These are phyloP conservation scores for Zootoca vivipara DNA, from an alignment of 2,113 vertebrate species.

Conservation along the genomic window DNA sequence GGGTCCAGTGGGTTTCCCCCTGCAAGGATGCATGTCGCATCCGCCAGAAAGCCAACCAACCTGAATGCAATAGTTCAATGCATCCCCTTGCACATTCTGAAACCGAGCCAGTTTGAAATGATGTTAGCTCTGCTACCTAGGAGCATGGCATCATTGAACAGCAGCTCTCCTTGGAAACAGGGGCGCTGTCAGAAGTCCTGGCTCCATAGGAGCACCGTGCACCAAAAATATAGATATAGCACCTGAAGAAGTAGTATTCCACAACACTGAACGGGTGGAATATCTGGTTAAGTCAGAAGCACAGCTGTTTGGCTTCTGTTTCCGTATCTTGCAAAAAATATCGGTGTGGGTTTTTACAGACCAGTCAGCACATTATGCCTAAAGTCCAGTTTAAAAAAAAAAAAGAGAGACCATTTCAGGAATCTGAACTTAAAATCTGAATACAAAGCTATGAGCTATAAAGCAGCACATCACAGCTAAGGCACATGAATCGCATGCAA, in stretches of 20 bases:
- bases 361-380: slow-evolving; percentile 71
- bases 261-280: slow-evolving; percentile 43
- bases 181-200: slow-evolving; percentile 47
- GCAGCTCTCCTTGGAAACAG: slow-evolving; percentile 48
- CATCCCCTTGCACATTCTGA: slow-evolving; percentile 58
- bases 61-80: slow-evolving; percentile 19
- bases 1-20: slow-evolving; percentile 46
- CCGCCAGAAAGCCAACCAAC: slow-evolving; percentile 46
- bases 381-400: slow-evolving; percentile 63
- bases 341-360: slow-evolving; percentile 63
- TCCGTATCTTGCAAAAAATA: slow-evolving; percentile 40
- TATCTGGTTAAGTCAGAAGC: slow-evolving; percentile 46
- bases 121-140: slow-evolving; percentile 27
- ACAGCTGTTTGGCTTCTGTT: slow-evolving; percentile 36
- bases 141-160: slow-evolving; percentile 43
- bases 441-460: slow-evolving; percentile 71
- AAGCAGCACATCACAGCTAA: slow-evolving; percentile 79
- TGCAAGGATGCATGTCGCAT: slow-evolving; percentile 10
- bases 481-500: slow-evolving; percentile 77
- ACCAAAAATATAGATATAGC: slow-evolving; percentile 52
- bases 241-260: slow-evolving; percentile 58
- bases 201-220: slow-evolving; percentile 71
- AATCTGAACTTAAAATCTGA: slow-evolving; percentile 65
- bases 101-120: slow-evolving; percentile 49
- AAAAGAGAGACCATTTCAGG: slow-evolving; percentile 62